These are phyloP conservation scores for Drosophila oshimai DNA, from an alignment of 1,140 invertebrate genomes.

Conservation along the genomic window DNA sequence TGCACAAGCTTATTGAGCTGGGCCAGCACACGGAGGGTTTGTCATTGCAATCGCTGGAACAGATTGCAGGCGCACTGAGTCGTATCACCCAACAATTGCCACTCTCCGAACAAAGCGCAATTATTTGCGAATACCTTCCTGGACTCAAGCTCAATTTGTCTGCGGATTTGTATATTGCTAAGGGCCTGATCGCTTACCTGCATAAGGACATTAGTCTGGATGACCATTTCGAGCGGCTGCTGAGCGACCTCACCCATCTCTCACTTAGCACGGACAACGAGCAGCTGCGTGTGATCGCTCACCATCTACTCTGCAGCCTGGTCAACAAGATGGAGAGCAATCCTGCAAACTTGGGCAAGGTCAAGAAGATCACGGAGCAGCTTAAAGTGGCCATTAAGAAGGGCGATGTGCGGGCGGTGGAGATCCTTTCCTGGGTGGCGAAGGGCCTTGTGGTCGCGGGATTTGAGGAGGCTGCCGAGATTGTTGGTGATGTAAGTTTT, in stretches of 20 bases:
- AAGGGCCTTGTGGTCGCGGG: slow-evolving; percentile 74
- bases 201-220: slow-evolving; percentile 71
- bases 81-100: slow-evolving; percentile 62
- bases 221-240: slow-evolving; percentile 72
- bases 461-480: slow-evolving; percentile 63
- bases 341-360: slow-evolving; percentile 37
- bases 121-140: slow-evolving; percentile 69
- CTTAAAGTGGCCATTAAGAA: slow-evolving; percentile 62
- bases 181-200: slow-evolving; percentile 67
- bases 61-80: slow-evolving; percentile 57
- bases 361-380: slow-evolving; percentile 41
- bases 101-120: slow-evolving; percentile 67
- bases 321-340: slow-evolving; percentile 72
- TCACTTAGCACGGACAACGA: slow-evolving; percentile 61
- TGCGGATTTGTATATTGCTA: slow-evolving; percentile 69
- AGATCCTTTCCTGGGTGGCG: slow-evolving; percentile 70
- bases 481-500: slow-evolving; percentile 70
- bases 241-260: slow-evolving; percentile 67
- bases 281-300: slow-evolving; percentile 54
- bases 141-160: slow-evolving; percentile 55
- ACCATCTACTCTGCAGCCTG: slow-evolving; percentile 76
- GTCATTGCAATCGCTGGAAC: slow-evolving; percentile 38
- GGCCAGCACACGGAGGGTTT: slow-evolving; percentile 26
- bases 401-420: slow-evolving; percentile 65
- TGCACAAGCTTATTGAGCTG: slow-evolving; percentile 65